Base-by-base conservation (phyloP, 2,797 vertebrate species). In the Myoxocephalus aenaeus region DNA sequence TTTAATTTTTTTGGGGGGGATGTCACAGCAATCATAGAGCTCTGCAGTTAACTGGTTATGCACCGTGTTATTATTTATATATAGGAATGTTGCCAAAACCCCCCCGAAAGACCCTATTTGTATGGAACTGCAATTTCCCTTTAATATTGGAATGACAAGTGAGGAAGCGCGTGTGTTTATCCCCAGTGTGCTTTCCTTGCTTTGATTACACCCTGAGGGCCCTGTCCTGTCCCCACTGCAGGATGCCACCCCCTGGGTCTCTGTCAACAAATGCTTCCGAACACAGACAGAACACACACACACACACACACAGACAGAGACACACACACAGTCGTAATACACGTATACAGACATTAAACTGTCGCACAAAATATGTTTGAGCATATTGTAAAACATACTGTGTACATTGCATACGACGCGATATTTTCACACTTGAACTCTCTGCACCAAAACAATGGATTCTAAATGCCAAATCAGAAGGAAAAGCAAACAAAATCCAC, bases 231-330 rank as follows among this genome's bases (percentile, higher is more conserved):
- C 92, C 88, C 88, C 63, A 73, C 87, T 85, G 89, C 92, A 94
- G 92, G 93, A 94, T 92, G 90, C 88, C 86, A 86, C 87, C 91
- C 90, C 90, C 91, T 79, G 88, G 87, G 89, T 90, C 89, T 94
- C 80, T 93, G 91, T 93, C 91, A 95, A 94, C 92, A 93, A 93
- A 81, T 59, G 63, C 82, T 93, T 93, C 91, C 89, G 84, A 77
- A 79, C 84, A 69, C 51, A 32, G 7, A 73, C 9, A 80, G 10
- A 75, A 48, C 46, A 44, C 70, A 75, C 34, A 69, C 27, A 76
- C 36, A 72, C 29, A 61, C 9, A 69, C 51, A 32, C 32, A 42
- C 36, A 56, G 22, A 44, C 51, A 58, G 29, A 80, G 46, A 67
- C 44, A 54, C 59, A 75, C 36, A 38, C n/a, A 70, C 40, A 63